These are phyloP conservation scores for Polymixis flavicincta DNA, from an alignment of 2,888 invertebrate species.

Conservation along the genomic window DNA sequence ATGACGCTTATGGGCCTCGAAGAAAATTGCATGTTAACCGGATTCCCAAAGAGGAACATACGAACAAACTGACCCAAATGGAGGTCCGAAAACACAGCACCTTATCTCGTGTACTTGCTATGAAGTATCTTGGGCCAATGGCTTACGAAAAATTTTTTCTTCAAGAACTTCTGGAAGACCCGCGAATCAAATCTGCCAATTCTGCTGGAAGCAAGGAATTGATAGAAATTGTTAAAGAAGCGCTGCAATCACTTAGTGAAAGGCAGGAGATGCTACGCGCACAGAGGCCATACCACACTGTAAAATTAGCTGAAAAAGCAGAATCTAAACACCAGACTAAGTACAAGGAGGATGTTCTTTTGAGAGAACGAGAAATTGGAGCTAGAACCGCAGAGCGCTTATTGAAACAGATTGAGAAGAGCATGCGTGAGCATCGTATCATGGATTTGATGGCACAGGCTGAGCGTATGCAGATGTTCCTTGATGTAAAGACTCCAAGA, in stretches of 20 bases:
- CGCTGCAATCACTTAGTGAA: conserved; percentile 81
- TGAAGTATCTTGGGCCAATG: conserved; percentile 88
- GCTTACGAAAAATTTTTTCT: conserved; percentile 88
- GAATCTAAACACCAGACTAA: conserved; percentile 84
- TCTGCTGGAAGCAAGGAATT: conserved; percentile 78
- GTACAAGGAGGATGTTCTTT: conserved; percentile 80
- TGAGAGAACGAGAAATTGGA: conserved; percentile 83
- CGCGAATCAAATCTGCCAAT: conserved; percentile 83
- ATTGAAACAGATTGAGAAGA: conserved; percentile 81
- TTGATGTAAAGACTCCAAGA: conserved; percentile 83
- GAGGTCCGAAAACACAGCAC: conserved; percentile 83
- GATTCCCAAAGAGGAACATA: conserved; percentile 79
- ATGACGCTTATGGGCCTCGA: conserved; percentile 76
- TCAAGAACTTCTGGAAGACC: conserved; percentile 79
- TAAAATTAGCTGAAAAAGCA: conserved; percentile 85
- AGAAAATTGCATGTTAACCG: conserved; percentile 79
- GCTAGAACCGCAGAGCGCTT: conserved; percentile 82
- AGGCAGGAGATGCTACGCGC: conserved; percentile 86
- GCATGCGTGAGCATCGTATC: conserved; percentile 78
- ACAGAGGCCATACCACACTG: conserved; percentile 86
- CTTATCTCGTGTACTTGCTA: conserved; percentile 84
- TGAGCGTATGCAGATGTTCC: conserved; percentile 86
- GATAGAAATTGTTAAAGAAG: conserved; percentile 76
- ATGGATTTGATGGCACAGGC: conserved; percentile 85
- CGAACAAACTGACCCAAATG: conserved; percentile 84